Percentiles rank a stretch among this genome's conserved stretches.
phyloP scores from a whole-genome alignment of 2,113 vertebrate species.

The Camelus bactrianus region DNA sequence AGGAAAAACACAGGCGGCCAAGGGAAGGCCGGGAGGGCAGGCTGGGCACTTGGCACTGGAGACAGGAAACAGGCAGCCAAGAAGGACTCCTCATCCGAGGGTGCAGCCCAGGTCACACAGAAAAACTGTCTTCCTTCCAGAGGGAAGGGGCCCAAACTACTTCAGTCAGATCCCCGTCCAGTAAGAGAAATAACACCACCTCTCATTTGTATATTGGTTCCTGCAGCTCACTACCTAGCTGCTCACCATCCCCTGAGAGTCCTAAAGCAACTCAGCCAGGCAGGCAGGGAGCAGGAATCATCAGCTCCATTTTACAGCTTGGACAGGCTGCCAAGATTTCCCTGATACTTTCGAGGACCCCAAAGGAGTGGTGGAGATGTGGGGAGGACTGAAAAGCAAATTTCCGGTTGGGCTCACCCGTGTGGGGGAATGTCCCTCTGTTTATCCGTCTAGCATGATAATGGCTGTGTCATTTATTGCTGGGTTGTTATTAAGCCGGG shows the following conservation, averaged over 20 bases:
- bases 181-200: not conserved
- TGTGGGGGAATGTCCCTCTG: not conserved
- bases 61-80: constrained; percentile 64
- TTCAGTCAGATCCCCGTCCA: not conserved
- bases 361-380: not conserved
- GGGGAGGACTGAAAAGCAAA: not conserved
- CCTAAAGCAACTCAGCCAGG: not conserved
- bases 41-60: constrained; percentile 13
- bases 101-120: constrained; percentile 63
- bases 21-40: not conserved
- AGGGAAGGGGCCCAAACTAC: not conserved
- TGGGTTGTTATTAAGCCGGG: constrained; percentile 55
- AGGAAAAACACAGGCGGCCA: not conserved
- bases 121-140: constrained; percentile 15
- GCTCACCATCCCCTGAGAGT: not conserved
- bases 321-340: not conserved
- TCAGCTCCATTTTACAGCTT: not conserved
- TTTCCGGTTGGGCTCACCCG: not conserved
- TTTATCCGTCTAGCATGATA: not conserved
- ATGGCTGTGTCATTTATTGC: not conserved
- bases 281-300: not conserved
- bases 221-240: not conserved
- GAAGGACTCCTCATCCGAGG: constrained; percentile 66
- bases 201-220: not conserved
- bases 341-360: not conserved